phyloP scores from a whole-genome alignment of 2,113 vertebrate species.

The Xenopus laevis region DNA sequence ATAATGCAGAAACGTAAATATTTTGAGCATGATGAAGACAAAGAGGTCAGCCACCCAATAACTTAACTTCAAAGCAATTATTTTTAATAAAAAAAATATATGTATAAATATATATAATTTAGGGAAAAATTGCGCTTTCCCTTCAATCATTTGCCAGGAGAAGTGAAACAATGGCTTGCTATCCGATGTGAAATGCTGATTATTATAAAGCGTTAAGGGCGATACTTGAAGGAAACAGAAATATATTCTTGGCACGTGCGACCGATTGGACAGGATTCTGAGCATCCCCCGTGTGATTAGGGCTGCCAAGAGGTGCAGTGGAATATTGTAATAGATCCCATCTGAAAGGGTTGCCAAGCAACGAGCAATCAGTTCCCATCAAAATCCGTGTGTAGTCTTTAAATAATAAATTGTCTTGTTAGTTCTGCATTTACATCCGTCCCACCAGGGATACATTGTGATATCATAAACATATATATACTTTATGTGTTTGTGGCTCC shows the following conservation, averaged over 20 bases:
- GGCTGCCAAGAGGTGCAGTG: conserved; percentile 15
- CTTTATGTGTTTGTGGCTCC: too few species aligned
- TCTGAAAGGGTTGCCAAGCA: conserved; percentile 9
- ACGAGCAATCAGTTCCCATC: not conserved
- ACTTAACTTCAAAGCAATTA: conserved; percentile 3
- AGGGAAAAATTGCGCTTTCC: not conserved
- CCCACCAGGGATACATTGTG: not conserved
- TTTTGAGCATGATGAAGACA: not conserved
- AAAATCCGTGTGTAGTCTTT: not conserved
- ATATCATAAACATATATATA: not conserved
- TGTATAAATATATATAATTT: conserved; percentile 2
- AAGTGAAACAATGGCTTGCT: not conserved
- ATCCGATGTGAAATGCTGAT: conserved; percentile 1
- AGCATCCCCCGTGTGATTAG: not conserved
- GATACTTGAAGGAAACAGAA: not conserved
- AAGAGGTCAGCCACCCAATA: not conserved
- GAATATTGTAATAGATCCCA: conserved; percentile 14
- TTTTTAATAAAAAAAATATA: not conserved
- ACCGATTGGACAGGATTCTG: not conserved
- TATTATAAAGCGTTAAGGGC: conserved; percentile 1
- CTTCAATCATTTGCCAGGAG: conserved; percentile 3
- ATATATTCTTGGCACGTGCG: conserved; percentile 12
- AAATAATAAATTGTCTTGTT: conserved; percentile 13
- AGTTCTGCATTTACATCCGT: not conserved
- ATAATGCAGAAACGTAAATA: not conserved